Base-by-base conservation (phyloP, 2,113 vertebrate genomes). In the Deroptyus accipitrinus region DNA sequence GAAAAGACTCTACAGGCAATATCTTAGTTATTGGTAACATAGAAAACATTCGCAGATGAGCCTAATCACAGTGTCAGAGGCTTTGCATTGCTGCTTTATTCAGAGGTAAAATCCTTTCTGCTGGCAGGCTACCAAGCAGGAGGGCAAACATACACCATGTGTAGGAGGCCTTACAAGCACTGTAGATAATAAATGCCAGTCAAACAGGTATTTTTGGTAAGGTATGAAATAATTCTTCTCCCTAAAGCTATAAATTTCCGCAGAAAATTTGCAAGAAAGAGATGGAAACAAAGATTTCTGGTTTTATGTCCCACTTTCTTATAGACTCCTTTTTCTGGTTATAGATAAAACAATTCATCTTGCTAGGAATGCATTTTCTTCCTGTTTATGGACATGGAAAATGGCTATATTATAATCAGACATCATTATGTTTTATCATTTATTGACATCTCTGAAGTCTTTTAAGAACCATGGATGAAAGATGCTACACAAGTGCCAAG, bases 381-480 rank as follows among this genome's bases (percentile, higher is more conserved):
- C 54, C 57, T 83, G 37, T 70, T 66, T 68, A 75, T 91, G 54
- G 84, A 73, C 79, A 85, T 83, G 33, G 25, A 92, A 93, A 94
- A 88, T 83, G 42, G 33, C 24, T 66, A 87, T 89, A 86, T 95
- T 86, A 63, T 81, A 79, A 83, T 59, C 78, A 74, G 37, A 67
- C 18, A 31, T 86, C 78, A 75, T 84, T 94, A 67, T 59, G 17
- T 67, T 93, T 33, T 91, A 78, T 90, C 68, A 79, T 57, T 70
- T 91, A 87, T 92, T 95, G 93, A 93, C 73, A 89, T 88, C 44
- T 84, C 77, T 88, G 66, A 94, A 92, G 69, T 75, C 51, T 88
- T 93, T 90, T 52, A 93, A 95, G 75, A 95, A 78, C 39, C 15
- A 20, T 28, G 72, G 79, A 96, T 95, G 62, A 96, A 94, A 95